phyloP scores from a whole-genome alignment of 2,888 invertebrate genomes.

The Dione juno region DNA sequence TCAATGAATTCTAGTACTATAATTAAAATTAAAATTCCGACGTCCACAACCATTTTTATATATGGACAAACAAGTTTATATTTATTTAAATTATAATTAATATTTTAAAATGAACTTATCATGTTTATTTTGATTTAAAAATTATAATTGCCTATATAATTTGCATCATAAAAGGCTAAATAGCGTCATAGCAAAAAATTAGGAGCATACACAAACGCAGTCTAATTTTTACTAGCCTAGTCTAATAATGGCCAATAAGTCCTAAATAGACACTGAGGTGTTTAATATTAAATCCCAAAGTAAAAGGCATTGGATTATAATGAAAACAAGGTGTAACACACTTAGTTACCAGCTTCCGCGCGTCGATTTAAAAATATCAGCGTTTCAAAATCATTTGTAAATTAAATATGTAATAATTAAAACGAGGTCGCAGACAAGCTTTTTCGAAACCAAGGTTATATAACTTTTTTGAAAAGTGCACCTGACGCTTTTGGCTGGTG shows the following conservation, averaged over 20 bases:
- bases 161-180: no score
- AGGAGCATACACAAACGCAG: no score
- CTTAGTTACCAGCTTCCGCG: not conserved
- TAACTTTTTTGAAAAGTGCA: constrained; percentile 34
- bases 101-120: no score
- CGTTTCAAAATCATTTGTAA: constrained; percentile 13
- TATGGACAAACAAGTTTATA: no score
- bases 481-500: constrained; percentile 30
- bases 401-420: constrained; percentile 17
- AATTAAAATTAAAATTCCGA: no score
- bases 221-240: no score
- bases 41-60: no score
- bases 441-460: constrained; percentile 40
- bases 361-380: constrained; percentile 2
- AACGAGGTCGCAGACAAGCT: constrained; percentile 45
- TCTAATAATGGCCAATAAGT: not conserved
- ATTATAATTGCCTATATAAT: no score
- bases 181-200: no score
- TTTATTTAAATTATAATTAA: no score
- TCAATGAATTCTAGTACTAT: no score
- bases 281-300: not conserved
- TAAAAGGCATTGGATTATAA: not conserved
- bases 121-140: no score
- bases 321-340: not conserved
- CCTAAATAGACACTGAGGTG: not conserved